A percentile compares a stretch with the other conserved stretches of the same genome.
phyloP scores from a whole-genome alignment of 2,888 invertebrate species.

The Eledona agricola region DNA sequence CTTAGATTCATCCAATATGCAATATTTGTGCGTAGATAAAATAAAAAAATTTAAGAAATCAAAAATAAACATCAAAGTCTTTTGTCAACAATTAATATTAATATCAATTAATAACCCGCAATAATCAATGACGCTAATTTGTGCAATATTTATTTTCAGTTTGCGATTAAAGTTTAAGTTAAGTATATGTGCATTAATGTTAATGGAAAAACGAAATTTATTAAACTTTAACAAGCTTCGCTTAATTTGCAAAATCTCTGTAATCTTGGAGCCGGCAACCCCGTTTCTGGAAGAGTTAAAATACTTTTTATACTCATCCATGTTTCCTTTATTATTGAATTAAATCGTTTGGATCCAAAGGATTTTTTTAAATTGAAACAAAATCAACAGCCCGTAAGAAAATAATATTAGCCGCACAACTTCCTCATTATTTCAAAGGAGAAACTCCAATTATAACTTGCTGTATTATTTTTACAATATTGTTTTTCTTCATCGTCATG shows the following conservation, averaged over 20 bases:
- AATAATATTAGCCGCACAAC: conserved; percentile 10
- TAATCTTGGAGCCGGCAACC: conserved; percentile 14
- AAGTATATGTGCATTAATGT: no score
- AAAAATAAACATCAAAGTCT: no score
- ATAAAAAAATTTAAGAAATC: no score
- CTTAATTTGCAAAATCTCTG: conserved; percentile 8
- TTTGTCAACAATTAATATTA: no score
- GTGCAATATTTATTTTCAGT: no score
- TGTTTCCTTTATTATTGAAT: conserved; percentile 20
- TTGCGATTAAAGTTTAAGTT: no score
- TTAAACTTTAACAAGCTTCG: conserved; percentile 10
- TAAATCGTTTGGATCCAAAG: conserved; percentile 15
- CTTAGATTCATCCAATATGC: no score
- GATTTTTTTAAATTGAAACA: conserved; percentile 15
- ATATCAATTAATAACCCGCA: no score
- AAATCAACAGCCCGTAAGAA: conserved; percentile 15
- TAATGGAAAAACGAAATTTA: no score
- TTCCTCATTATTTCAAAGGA: conserved; percentile 7
- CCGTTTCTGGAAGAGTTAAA: conserved; percentile 13
- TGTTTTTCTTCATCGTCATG: neutral
- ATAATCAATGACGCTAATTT: no score
- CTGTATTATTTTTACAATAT: neutral
- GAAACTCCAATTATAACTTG: conserved; percentile 5
- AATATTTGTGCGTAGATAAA: no score
- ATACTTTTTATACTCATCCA: conserved; percentile 17